Percentiles rank a stretch among this genome's conserved stretches.
Conservation (phyloP, 2,888 invertebrate genomes). For the Poecilobothrus nobilitatus region DNA sequence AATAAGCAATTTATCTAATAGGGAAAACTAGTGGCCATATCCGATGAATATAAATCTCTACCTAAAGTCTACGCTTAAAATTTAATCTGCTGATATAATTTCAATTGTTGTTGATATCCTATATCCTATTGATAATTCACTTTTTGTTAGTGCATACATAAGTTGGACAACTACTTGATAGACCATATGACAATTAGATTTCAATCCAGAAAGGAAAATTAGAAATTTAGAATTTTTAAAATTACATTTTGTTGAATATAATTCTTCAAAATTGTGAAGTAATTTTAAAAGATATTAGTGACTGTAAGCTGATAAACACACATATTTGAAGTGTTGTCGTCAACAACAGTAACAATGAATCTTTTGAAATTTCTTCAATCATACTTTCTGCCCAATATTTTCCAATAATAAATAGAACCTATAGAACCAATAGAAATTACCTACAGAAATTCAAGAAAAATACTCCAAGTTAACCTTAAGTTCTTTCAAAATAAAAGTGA, state of each 20-base stretch:
- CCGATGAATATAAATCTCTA: too few relatives aligned
- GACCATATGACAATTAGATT: constrained; percentile 72
- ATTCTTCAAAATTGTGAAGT: constrained; percentile 95
- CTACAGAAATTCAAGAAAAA: constrained; percentile 67
- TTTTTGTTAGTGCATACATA: constrained; percentile 96
- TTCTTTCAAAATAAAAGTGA: constrained; percentile 82
- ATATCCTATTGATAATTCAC: constrained; percentile 94
- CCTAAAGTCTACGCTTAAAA: constrained; percentile 29
- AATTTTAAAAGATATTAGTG: constrained; percentile 94
- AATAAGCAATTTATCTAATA: too few relatives aligned
- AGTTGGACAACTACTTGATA: constrained; percentile 86
- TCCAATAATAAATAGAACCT: constrained; percentile 96
- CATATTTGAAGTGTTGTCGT: constrained; percentile 67
- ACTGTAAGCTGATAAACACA: constrained; percentile 87
- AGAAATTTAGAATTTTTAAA: constrained; percentile 89
- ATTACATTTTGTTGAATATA: constrained; percentile 87
- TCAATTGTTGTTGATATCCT: constrained; percentile 98
- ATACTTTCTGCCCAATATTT: constrained; percentile 98
- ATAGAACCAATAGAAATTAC: constrained; percentile 82
- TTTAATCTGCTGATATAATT: constrained; percentile 72
- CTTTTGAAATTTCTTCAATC: constrained; percentile 67
- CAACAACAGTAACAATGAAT: constrained; percentile 40
- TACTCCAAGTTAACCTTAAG: constrained; percentile 90
- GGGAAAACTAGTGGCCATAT: too few relatives aligned
- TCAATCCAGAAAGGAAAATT: constrained; percentile 84